Base-by-base conservation (phyloP, 23 tunicate genomes). In the Pegea sp. region DNA sequence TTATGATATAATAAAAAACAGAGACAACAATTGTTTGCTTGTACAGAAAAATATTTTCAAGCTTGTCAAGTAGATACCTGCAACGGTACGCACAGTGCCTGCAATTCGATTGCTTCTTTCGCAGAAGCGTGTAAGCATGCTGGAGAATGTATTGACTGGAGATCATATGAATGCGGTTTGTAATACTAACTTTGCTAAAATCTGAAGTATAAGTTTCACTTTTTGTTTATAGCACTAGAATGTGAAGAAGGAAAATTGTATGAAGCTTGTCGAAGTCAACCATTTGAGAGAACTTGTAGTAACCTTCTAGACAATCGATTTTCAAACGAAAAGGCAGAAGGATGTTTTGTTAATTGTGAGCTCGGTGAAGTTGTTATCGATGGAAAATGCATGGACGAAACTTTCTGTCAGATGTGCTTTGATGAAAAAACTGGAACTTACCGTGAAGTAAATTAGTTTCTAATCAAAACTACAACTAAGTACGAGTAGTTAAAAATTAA, bases 91-190 rank as follows among this genome's bases (percentile, higher is more conserved):
- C 34, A 66, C 28, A 26, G 59, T 3, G 59, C 68, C 4, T 74
- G 81, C 32, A 72, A 74, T 29, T 49, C 59, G 20, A 23, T 74
- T 11, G 71, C 81, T 1, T 49, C 64, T 0, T 74, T 74, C 48
- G 81, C 81, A 30, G 72, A 66, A 22, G 72, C 66, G 31, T 74
- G 81, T 44, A 55, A 56, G 3, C 81, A 74, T 25, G 50, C 50
- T 25, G 81, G 81, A 16, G 48, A 16, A 1, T 74, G 81, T 51
- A 68, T 58, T 27, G 58, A 58, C 24, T 74, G 81, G 81, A 57
- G 81, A 48, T 44, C 53, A 5, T 38, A 2, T 19, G 13, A 31
- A 25, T 49, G 33, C 42, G 2, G 54, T 62, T 49, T 44, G 81
- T 65, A 59, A 49, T 62, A 38, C 11, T 8, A 38, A 38, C 46